These are phyloP conservation scores for Philopedon plagiatum DNA, from an alignment of 2,888 invertebrate genomes.

Conservation along the genomic window DNA sequence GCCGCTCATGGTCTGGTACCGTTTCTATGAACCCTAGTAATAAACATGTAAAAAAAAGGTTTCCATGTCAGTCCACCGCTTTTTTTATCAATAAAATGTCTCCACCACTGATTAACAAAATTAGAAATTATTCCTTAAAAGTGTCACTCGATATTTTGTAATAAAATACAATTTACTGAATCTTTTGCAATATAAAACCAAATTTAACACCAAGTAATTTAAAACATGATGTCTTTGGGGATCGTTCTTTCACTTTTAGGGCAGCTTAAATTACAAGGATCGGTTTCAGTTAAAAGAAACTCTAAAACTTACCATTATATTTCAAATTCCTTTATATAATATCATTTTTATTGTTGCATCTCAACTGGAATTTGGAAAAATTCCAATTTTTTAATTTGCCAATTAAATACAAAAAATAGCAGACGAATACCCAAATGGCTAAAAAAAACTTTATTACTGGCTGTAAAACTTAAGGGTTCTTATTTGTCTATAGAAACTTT, in stretches of 20 bases:
- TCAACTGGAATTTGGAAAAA: neutral
- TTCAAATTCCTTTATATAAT: neutral
- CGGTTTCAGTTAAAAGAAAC: neutral
- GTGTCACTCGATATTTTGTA: neutral
- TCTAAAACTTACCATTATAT: neutral
- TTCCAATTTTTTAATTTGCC: neutral
- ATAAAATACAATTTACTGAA: neutral
- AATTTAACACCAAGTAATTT: neutral
- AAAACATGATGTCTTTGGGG: neutral
- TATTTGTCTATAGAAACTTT: no score
- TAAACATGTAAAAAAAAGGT: no score
- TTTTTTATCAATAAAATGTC: no score
- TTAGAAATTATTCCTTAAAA: no score
- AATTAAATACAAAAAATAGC: neutral
- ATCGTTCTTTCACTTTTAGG: neutral
- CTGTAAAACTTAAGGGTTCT: neutral
- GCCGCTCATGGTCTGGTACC: no score
- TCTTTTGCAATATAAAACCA: neutral
- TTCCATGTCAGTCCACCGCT: no score
- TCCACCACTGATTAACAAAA: no score
- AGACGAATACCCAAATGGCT: neutral
- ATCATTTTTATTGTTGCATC: neutral
- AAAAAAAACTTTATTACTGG: neutral
- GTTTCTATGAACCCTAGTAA: no score
- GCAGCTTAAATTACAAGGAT: neutral